Percentiles rank a stretch among this genome's conserved stretches.
These are phyloP conservation scores for Tribolium freemani DNA, from an alignment of 2,888 invertebrate species.

Conservation along the genomic window DNA sequence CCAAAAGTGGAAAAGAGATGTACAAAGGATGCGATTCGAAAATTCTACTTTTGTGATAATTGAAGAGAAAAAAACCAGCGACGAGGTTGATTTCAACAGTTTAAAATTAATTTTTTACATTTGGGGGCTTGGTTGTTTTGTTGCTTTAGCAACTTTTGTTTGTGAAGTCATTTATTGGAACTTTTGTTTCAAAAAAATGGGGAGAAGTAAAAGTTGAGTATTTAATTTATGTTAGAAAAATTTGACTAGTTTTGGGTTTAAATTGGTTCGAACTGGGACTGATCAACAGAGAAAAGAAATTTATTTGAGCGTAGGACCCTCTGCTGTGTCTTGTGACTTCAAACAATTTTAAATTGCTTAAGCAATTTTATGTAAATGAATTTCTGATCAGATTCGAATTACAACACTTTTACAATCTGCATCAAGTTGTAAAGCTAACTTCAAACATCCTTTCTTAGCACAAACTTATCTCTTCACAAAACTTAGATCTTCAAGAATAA, in stretches of 20 bases:
- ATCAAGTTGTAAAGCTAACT: too few relatives aligned
- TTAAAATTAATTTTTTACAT: slow-evolving; percentile 3
- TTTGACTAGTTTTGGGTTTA: background rate
- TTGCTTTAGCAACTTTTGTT: background rate
- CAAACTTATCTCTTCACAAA: too few relatives aligned
- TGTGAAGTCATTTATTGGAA: background rate
- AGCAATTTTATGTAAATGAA: too few relatives aligned
- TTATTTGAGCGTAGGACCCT: too few relatives aligned
- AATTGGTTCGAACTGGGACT: too few relatives aligned
- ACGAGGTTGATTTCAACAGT: background rate
- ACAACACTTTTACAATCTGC: too few relatives aligned
- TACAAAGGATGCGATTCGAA: background rate
- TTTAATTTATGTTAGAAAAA: background rate
- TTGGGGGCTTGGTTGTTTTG: background rate
- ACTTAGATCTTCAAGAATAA: too few relatives aligned
- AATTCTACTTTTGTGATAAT: background rate
- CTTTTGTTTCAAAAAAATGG: background rate
- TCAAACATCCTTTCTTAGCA: too few relatives aligned
- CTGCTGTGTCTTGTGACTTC: too few relatives aligned
- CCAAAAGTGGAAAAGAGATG: slow-evolving; percentile 9
- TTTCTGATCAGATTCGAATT: too few relatives aligned
- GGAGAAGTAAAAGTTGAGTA: background rate
- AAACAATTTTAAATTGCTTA: too few relatives aligned
- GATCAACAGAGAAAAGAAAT: too few relatives aligned
- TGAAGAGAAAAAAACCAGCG: background rate